Evolutionary conservation across 2,797 vertebrate genomes (phyloP).

Genomic region (Enteromius mattozi): DNA sequence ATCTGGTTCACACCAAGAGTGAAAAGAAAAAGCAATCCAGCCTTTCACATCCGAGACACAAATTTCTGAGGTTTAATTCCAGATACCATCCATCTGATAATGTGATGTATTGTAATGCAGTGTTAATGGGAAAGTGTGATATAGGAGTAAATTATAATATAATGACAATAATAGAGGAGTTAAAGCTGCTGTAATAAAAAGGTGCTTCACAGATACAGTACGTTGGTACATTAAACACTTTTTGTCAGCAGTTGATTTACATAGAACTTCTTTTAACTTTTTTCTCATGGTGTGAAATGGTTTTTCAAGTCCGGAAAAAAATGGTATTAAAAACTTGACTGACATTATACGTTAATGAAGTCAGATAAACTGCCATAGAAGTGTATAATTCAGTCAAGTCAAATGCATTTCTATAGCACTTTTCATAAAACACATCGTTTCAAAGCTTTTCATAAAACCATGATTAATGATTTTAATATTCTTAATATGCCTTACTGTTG

Average conservation of each 20-base stretch:
- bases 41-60: not conserved
- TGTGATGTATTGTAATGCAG: not conserved
- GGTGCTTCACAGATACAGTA: not conserved
- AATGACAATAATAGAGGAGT: not conserved
- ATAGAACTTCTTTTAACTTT: not conserved
- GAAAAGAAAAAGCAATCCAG: not conserved
- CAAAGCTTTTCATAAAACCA: not conserved
- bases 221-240: not conserved
- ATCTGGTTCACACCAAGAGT: not conserved
- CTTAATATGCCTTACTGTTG: not conserved
- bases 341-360: not conserved
- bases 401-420: not conserved
- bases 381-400: not conserved
- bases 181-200: not conserved
- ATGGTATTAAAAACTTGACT: not conserved
- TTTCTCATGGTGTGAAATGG: not conserved
- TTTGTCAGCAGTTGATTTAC: not conserved
- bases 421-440: not conserved
- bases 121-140: not conserved
- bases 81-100: slow-evolving; percentile 3
- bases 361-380: not conserved
- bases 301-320: not conserved
- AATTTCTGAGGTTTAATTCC: not conserved
- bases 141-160: not conserved
- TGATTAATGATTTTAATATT: not conserved